Evolutionary conservation across 2,888 invertebrate genomes (phyloP).

Genomic region (Himalopsyche kuldschensis): DNA sequence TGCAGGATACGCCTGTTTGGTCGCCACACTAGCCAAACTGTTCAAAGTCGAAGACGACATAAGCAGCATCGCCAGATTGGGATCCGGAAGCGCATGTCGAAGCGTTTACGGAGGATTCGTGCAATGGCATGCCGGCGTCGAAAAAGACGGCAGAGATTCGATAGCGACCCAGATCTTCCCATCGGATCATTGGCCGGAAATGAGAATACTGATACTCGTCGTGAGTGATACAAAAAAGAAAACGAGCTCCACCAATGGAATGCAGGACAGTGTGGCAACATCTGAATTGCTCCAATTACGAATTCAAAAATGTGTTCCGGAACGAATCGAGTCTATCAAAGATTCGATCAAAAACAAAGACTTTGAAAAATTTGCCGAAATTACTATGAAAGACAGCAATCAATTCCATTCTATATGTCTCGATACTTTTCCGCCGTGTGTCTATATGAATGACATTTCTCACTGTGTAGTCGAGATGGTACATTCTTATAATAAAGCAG

Average conservation of each 20-base stretch:
- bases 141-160: slow-evolving; percentile 72
- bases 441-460: slow-evolving; percentile 90
- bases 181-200: slow-evolving; percentile 83
- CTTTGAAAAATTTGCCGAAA: slow-evolving; percentile 83
- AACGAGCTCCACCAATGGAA: slow-evolving; percentile 84
- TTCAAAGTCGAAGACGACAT: slow-evolving; percentile 75
- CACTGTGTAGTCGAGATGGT: slow-evolving; percentile 77
- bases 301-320: slow-evolving; percentile 71
- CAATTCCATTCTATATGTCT: slow-evolving; percentile 93
- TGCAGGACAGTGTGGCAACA: slow-evolving; percentile 79
- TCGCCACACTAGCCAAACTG: slow-evolving; percentile 74
- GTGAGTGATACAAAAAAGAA: slow-evolving; percentile 83
- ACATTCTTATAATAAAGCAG: slow-evolving; percentile 77
- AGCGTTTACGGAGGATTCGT: slow-evolving; percentile 96
- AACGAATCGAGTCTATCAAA: slow-evolving; percentile 61
- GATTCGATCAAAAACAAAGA: slow-evolving; percentile 66
- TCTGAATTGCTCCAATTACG: slow-evolving; percentile 81
- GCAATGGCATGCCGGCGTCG: slow-evolving; percentile 78
- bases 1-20: slow-evolving; percentile 95
- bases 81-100: slow-evolving; percentile 96
- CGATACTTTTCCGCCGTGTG: slow-evolving; percentile 92
- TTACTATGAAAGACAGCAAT: slow-evolving; percentile 97
- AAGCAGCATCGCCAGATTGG: slow-evolving; percentile 76
- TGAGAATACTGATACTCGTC: slow-evolving; percentile 86
- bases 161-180: slow-evolving; percentile 74